A percentile compares a stretch with the other conserved stretches of the same genome.
Evolutionary conservation across 2,888 invertebrate genomes (phyloP).

Genomic region (Hybos culiciformis): DNA sequence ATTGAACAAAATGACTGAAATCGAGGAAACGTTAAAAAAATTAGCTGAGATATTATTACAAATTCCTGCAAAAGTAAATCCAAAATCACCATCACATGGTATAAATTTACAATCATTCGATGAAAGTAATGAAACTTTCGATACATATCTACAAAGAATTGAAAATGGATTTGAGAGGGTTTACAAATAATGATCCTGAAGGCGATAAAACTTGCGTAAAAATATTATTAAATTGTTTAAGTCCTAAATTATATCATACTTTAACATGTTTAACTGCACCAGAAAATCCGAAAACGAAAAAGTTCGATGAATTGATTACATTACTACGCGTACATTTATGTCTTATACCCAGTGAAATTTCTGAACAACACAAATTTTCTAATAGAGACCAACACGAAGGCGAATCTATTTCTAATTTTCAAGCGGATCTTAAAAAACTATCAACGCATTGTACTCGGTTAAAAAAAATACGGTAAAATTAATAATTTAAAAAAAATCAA

Average conservation of each 20-base stretch:
- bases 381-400: constrained; percentile 2
- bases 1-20: no score
- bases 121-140: constrained; percentile 6
- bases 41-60: no score
- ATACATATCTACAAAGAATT: constrained; percentile 6
- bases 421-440: not conserved
- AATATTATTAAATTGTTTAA: constrained; percentile 7
- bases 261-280: constrained; percentile 5
- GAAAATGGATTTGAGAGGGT: constrained; percentile 4
- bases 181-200: not conserved
- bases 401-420: not conserved
- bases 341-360: constrained; percentile 5
- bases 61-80: no score
- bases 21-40: no score
- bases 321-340: constrained; percentile 4
- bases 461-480: no score
- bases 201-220: constrained; percentile 2
- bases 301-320: constrained; percentile 2
- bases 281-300: constrained; percentile 8
- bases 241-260: constrained; percentile 6
- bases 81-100: not conserved
- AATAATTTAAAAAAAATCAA: no score
- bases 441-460: not conserved
- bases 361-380: constrained; percentile 9
- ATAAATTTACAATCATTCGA: constrained; percentile 5